Conservation (phyloP, 2,888 invertebrate species). For the Ecdyonurus torrentis region DNA sequence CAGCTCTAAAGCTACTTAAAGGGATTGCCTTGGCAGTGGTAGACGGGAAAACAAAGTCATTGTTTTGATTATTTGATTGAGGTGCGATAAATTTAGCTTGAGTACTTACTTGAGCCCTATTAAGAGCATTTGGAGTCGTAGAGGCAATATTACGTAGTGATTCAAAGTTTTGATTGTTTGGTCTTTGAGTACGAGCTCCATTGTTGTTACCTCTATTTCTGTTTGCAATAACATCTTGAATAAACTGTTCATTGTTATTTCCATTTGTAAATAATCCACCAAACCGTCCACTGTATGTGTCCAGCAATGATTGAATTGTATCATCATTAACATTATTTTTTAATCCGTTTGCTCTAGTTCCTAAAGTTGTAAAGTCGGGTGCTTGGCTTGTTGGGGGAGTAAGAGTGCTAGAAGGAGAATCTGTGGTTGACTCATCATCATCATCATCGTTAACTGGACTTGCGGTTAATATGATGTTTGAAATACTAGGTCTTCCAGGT, state of each 20-base stretch:
- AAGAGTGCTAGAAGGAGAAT: not conserved
- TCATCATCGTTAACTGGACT: not conserved
- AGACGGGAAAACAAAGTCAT: not conserved
- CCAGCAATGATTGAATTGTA: not conserved
- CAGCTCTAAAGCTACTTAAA: no score
- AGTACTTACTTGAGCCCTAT: no score
- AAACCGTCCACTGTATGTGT: not conserved
- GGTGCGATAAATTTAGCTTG: not conserved
- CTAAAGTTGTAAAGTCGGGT: not conserved
- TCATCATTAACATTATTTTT: not conserved
- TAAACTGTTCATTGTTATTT: not conserved
- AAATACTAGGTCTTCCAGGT: not conserved
- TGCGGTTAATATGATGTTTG: not conserved
- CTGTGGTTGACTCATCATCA: not conserved
- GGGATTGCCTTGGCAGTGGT: not conserved
- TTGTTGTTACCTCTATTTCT: not conserved
- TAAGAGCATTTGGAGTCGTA: no score
- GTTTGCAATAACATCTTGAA: not conserved
- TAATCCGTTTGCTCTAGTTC: not conserved
- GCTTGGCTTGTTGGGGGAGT: not conserved
- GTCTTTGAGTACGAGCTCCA: not conserved
- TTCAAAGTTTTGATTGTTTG: not conserved
- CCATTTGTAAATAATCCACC: not conserved
- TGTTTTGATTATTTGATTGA: not conserved
- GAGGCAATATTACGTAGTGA: no score